phyloP scores from a whole-genome alignment of 1,140 invertebrate species.

The Drosophila tani region DNA sequence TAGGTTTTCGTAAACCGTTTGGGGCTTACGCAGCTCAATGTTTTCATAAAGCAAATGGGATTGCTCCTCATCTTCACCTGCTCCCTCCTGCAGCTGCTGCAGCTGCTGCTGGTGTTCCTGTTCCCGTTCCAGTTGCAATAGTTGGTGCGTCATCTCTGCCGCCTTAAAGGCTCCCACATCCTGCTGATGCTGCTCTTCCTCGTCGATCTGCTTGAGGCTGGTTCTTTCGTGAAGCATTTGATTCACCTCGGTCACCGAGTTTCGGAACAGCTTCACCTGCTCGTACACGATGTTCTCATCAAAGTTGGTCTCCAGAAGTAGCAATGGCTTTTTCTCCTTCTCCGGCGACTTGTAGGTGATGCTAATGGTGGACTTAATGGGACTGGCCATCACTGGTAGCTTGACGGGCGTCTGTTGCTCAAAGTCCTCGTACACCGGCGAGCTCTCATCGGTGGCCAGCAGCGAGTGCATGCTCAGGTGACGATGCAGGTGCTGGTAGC shows the following conservation, averaged over 20 bases:
- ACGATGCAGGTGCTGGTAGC: constrained; percentile 83
- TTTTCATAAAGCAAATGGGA: constrained; percentile 79
- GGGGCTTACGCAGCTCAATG: constrained; percentile 83
- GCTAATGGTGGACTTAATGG: constrained; percentile 88
- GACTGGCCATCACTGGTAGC: constrained; percentile 79
- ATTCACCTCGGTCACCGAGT: constrained; percentile 91
- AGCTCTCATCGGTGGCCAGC: constrained; percentile 78
- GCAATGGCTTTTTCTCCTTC: constrained; percentile 62
- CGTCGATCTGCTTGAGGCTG: constrained; percentile 71
- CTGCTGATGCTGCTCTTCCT: constrained; percentile 65
- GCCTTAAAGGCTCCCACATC: constrained; percentile 71
- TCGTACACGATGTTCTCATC: constrained; percentile 88
- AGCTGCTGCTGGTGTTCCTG: constrained; percentile 28
- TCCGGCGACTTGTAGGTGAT: constrained; percentile 87
- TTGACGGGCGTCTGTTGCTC: constrained; percentile 78
- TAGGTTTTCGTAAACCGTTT: constrained; percentile 86
- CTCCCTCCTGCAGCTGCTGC: constrained; percentile 18
- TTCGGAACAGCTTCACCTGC: constrained; percentile 90
- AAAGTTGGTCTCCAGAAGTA: constrained; percentile 79
- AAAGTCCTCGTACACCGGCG: constrained; percentile 79
- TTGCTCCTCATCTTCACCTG: constrained; percentile 29
- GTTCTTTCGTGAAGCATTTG: constrained; percentile 85
- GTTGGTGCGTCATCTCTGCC: constrained; percentile 69
- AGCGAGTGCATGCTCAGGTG: constrained; percentile 81
- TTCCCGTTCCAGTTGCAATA: constrained; percentile 64